phyloP scores from a whole-genome alignment of 2,888 invertebrate genomes.

The Acheta domesticus region DNA sequence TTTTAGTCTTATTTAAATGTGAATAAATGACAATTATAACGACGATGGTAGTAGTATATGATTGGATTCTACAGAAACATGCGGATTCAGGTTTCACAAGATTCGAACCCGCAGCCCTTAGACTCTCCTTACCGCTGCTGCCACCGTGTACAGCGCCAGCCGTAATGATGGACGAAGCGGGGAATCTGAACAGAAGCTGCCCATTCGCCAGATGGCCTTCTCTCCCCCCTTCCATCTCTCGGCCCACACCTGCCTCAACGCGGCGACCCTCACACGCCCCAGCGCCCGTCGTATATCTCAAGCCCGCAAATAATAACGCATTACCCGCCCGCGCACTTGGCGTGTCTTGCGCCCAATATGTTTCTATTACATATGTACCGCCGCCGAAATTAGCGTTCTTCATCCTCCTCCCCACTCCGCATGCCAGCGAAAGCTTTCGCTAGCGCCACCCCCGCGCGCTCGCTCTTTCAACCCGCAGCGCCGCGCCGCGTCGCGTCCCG shows the following conservation, averaged over 20 bases:
- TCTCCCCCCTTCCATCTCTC: not conserved
- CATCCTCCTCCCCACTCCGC: not conserved
- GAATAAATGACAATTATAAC: no score
- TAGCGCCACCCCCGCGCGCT: not conserved
- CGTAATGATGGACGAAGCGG: no score
- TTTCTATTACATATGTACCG: not conserved
- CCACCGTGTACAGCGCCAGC: no score
- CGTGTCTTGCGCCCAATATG: not conserved
- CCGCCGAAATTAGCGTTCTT: not conserved
- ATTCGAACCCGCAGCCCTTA: no score
- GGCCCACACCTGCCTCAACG: not conserved
- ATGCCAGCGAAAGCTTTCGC: not conserved
- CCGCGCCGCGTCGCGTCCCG: not conserved
- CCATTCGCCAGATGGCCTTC: not conserved
- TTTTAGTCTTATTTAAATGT: no score
- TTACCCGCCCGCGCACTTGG: not conserved
- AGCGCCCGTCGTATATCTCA: not conserved
- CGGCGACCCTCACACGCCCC: not conserved
- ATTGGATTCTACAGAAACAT: no score
- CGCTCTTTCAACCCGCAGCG: not conserved
- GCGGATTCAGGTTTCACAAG: no score
- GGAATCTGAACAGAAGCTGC: no score
- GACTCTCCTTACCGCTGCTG: no score
- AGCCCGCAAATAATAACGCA: not conserved
- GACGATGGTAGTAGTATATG: no score